A percentile compares a stretch with the other conserved stretches of the same genome.
Evolutionary conservation across 1,140 invertebrate genomes (phyloP).

Genomic region (Drosophila simulans): DNA sequence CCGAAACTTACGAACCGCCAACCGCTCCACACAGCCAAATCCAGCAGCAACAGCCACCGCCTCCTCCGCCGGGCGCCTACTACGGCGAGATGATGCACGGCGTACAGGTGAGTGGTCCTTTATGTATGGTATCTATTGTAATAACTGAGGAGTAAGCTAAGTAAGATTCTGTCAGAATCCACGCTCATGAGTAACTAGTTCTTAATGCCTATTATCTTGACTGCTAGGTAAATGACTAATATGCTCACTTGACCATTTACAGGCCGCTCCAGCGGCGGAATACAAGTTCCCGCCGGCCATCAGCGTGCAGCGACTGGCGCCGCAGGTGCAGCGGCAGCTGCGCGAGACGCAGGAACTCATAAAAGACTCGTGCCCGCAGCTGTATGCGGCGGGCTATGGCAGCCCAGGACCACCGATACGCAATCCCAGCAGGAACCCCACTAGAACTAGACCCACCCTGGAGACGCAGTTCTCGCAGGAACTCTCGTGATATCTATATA

Average conservation of each 20-base stretch:
- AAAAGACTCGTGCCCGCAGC: conserved; percentile 84
- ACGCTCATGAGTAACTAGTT: too few species aligned
- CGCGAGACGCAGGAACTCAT: conserved; percentile 84
- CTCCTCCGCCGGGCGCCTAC: conserved; percentile 67
- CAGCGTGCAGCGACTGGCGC: conserved; percentile 82
- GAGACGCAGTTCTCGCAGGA: conserved; percentile 85
- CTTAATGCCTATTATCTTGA: too few species aligned
- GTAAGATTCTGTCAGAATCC: too few species aligned
- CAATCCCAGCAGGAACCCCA: conserved; percentile 81
- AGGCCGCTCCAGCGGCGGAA: conserved; percentile 71
- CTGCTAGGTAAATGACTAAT: too few species aligned
- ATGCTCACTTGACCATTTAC: not conserved
- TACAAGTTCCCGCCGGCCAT: conserved; percentile 84
- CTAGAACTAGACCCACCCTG: conserved; percentile 84
- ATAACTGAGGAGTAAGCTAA: too few species aligned
- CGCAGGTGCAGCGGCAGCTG: conserved; percentile 83
- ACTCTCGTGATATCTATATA: conserved; percentile 85
- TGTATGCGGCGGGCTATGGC: conserved; percentile 84
- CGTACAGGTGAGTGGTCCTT: conserved; percentile 62
- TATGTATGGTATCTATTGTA: too few species aligned
- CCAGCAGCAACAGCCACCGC: conserved; percentile 57
- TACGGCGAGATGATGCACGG: conserved; percentile 80
- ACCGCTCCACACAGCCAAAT: conserved; percentile 81
- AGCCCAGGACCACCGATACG: conserved; percentile 83
- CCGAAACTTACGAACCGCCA: conserved; percentile 71